phyloP scores from a whole-genome alignment of 64 coral and sea anemone species.

The Hydrozoanthus tunicans region DNA sequence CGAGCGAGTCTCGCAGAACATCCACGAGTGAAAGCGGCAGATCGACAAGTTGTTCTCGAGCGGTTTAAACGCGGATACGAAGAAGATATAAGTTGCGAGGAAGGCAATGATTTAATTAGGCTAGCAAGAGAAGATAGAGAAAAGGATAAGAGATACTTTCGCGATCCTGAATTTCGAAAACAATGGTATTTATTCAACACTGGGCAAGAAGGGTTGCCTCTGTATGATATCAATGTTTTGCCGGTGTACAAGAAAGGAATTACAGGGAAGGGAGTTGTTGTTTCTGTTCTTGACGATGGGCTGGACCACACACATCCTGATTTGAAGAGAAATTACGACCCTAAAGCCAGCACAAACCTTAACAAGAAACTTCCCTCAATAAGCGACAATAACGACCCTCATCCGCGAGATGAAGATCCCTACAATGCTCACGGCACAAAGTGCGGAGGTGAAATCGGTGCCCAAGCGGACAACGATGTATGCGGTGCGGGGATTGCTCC shows the following conservation, averaged over 20 bases:
- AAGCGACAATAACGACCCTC: constrained; percentile 62
- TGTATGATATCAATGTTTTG: constrained; percentile 74
- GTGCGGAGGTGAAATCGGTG: constrained; percentile 87
- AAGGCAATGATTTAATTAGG: constrained; percentile 37
- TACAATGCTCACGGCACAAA: constrained; percentile 95
- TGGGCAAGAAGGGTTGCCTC: constrained; percentile 65
- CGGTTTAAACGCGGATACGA: constrained; percentile 72
- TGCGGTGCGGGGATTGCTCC: constrained; percentile 89
- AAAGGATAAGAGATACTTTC: constrained; percentile 69
- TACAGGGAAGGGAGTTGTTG: constrained; percentile 77
- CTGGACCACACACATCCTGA: constrained; percentile 89
- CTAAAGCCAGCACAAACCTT: constrained; percentile 73
- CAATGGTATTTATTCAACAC: constrained; percentile 87
- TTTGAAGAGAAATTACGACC: constrained; percentile 88
- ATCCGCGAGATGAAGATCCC: constrained; percentile 77
- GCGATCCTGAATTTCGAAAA: constrained; percentile 60
- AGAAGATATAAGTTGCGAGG: constrained; percentile 54
- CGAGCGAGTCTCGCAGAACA: constrained; percentile 58
- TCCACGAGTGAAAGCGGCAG: constrained; percentile 72
- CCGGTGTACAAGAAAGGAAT: constrained; percentile 72
- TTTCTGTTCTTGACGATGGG: constrained; percentile 79
- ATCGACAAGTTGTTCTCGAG: constrained; percentile 74
- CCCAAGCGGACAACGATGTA: constrained; percentile 84
- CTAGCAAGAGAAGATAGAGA: constrained; percentile 25
- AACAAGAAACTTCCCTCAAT: constrained; percentile 46